Percentiles rank a stretch among this genome's conserved stretches.
Conservation (phyloP, 2,113 vertebrate species). For the Telmatochromis bifrenatus region DNA sequence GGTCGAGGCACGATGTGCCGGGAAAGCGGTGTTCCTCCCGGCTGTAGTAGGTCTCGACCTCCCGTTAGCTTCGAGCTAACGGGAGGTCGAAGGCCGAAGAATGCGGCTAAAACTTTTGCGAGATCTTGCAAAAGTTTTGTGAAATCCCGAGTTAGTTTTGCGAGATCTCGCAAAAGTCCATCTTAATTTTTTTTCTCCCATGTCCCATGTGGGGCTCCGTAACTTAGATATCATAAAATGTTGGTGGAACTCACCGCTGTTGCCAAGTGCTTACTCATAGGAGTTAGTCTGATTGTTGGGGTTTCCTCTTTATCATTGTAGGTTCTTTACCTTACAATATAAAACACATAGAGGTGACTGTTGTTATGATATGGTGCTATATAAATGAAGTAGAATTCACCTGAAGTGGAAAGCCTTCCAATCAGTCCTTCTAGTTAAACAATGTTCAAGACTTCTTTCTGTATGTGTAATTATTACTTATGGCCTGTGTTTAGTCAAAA, state of each 20-base stretch:
- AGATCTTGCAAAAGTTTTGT: rapidly evolving
- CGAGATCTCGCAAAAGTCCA: too few relatives aligned
- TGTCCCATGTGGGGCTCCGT: rapidly evolving
- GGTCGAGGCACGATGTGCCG: too few relatives aligned
- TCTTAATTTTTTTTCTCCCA: too few relatives aligned
- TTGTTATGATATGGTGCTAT: background rate
- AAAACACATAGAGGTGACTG: background rate
- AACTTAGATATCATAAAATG: background rate
- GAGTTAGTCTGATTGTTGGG: background rate
- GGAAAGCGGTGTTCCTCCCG: too few relatives aligned
- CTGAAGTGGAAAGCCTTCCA: background rate
- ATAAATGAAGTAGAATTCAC: background rate
- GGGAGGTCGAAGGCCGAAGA: too few relatives aligned
- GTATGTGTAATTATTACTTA: background rate
- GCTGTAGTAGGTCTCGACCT: too few relatives aligned
- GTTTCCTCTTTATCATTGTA: background rate
- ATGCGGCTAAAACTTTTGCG: too few relatives aligned
- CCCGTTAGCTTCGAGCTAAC: too few relatives aligned
- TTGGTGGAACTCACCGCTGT: background rate
- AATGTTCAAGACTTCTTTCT: background rate
- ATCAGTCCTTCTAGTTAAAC: background rate
- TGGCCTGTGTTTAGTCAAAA: background rate
- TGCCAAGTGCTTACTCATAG: background rate
- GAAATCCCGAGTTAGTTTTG: too few relatives aligned
- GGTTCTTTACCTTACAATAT: background rate